Conservation (phyloP, 1,140 invertebrate genomes). For the Geopemphigus sp. region DNA sequence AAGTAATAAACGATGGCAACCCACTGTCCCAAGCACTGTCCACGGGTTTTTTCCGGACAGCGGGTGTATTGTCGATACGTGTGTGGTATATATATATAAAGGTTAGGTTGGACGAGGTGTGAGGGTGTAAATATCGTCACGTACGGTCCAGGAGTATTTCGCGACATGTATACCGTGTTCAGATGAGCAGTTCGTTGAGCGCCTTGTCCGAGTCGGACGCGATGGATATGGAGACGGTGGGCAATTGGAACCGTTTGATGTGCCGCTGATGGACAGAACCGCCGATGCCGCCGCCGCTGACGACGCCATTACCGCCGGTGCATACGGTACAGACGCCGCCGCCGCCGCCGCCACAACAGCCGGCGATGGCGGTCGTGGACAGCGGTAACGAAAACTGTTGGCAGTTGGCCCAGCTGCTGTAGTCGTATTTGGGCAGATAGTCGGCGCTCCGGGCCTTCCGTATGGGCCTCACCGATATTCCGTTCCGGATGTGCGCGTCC, state of each 20-base stretch:
- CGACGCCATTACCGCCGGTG: not conserved
- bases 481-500: slow-evolving; percentile 47
- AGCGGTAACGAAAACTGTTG: slow-evolving; percentile 30
- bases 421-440: slow-evolving; percentile 48
- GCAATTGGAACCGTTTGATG: slow-evolving; percentile 49
- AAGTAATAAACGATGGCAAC: too few species aligned
- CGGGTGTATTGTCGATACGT: too few species aligned
- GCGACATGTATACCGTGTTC: not conserved
- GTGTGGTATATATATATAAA: too few species aligned
- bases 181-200: slow-evolving; percentile 48
- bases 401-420: slow-evolving; percentile 41
- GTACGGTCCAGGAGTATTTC: too few species aligned
- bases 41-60: too few species aligned
- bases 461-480: slow-evolving; percentile 35
- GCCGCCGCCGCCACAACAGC: not conserved
- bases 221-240: slow-evolving; percentile 52
- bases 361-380: not conserved
- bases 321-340: not conserved
- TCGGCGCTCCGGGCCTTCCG: slow-evolving; percentile 51
- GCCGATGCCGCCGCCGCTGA: not conserved
- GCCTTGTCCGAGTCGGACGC: slow-evolving; percentile 51
- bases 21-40: too few species aligned
- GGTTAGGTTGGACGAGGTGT: too few species aligned
- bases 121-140: too few species aligned
- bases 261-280: slow-evolving; percentile 6